Percentiles rank a stretch among this genome's conserved stretches.
phyloP scores from a whole-genome alignment of 2,113 vertebrate species.

The Rhizomys pruinosus region DNA sequence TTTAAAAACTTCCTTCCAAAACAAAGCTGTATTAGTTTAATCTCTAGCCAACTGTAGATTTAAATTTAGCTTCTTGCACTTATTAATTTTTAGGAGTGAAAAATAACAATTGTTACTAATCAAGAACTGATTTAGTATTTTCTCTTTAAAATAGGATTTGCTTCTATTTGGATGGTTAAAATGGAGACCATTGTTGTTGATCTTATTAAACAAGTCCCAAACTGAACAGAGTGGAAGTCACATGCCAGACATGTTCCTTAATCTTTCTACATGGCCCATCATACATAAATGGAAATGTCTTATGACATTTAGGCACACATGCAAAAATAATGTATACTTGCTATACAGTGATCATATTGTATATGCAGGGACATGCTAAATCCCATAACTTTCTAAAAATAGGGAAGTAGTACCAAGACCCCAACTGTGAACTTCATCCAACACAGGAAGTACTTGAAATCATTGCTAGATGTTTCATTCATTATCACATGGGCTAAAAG shows the following conservation, averaged over 20 bases:
- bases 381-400: neutral
- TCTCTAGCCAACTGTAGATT: conserved; percentile 79
- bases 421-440: neutral
- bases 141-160: conserved; percentile 62
- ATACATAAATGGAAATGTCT: conserved; percentile 39
- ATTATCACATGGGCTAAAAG: neutral
- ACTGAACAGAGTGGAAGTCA: neutral
- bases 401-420: neutral
- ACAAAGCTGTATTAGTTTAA: conserved; percentile 76
- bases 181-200: conserved; percentile 38
- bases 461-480: neutral
- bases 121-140: conserved; percentile 66
- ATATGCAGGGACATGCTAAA: neutral
- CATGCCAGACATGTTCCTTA: neutral
- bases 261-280: neutral
- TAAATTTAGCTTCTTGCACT: conserved; percentile 79
- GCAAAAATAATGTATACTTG: neutral
- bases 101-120: conserved; percentile 74
- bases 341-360: neutral
- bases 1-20: conserved; percentile 83
- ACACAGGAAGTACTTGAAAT: neutral
- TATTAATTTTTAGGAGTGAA: conserved; percentile 78
- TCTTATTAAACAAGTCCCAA: conserved; percentile 52
- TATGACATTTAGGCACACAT: conserved; percentile 14
- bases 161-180: conserved; percentile 59